phyloP scores from a whole-genome alignment of 2,113 vertebrate genomes.

The Myodes glareolus region DNA sequence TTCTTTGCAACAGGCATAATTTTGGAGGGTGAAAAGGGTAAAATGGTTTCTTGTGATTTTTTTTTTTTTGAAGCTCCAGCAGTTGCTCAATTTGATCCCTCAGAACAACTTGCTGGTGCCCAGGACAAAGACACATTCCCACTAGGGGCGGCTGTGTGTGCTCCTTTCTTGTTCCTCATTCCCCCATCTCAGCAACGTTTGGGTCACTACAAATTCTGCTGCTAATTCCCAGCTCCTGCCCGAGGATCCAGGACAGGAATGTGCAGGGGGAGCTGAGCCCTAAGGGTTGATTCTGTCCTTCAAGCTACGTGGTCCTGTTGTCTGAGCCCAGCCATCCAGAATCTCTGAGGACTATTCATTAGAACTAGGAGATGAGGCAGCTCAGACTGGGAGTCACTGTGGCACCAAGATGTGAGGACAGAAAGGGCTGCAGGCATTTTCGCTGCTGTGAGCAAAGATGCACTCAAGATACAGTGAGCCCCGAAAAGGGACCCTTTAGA shows the following conservation, averaged over 20 bases:
- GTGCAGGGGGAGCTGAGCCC: neutral
- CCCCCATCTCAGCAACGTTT: fast-evolving
- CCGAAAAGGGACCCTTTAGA: neutral
- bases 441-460: neutral
- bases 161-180: fast-evolving
- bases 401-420: neutral
- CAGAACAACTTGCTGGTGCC: neutral
- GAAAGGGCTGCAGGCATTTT: neutral
- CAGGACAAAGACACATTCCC: neutral
- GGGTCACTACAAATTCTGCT: fast-evolving
- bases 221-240: neutral
- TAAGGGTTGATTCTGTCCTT: neutral
- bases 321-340: neutral
- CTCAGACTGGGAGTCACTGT: neutral
- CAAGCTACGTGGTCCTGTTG: neutral
- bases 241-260: neutral
- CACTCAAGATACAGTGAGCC: neutral
- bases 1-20: conserved; percentile 8
- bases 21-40: neutral
- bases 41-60: neutral
- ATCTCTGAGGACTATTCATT: neutral
- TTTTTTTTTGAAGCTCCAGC: neutral
- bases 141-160: neutral
- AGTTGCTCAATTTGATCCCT: neutral
- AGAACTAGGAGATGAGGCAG: neutral